Base-by-base conservation (phyloP, 2,888 invertebrate genomes). In the Aphidius colemani region DNA sequence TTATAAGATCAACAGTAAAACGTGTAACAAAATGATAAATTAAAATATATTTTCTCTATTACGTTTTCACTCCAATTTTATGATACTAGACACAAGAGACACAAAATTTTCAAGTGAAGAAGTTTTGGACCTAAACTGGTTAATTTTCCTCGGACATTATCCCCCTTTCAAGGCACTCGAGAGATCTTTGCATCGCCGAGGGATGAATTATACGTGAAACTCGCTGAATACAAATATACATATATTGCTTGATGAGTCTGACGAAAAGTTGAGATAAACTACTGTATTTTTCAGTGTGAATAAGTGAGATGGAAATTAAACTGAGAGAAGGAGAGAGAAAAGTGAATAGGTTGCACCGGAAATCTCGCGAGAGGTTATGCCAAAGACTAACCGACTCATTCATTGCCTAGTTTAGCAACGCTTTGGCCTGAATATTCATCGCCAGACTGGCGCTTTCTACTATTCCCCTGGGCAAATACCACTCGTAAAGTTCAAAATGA, bases 351-450 rank as follows among this genome's bases (percentile, higher is more conserved):
- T 60, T 55, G 64, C 61, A 61, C 8, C 49, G 58, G 46, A 63
- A 60, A 53, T 66, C 67, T 65, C 67, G 63, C 59, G 66, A 69
- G 66, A 66, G 67, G 61, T 56, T 67, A 61, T 69, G 69, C 69
- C 67, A 56, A 67, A 67, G 74, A 75, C 76, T 75, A 78, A 76
- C 76, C 72, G 73, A 76, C 76, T 78, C 76, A 78, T 79, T 79
- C 80, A 77, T 79, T 78, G 79, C 76, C 78, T 74, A 76, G 78
- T 80, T 80, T 79, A 80, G 77, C 77, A 74, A 72, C 75, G 78
- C 78, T 80, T 80, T 77, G 74, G 70, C 72, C 74, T 80, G 80
- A 81, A 81, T 81, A 81, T 81, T 81, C 79, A 81, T 80, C 76
- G 77, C 72, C 70, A 69, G 71, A 73, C 75, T 70, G 74, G 69